A percentile compares a stretch with the other conserved stretches of the same genome.
These are phyloP conservation scores for Drosophila atripex DNA, from an alignment of 2,888 invertebrate species.

Conservation along the genomic window DNA sequence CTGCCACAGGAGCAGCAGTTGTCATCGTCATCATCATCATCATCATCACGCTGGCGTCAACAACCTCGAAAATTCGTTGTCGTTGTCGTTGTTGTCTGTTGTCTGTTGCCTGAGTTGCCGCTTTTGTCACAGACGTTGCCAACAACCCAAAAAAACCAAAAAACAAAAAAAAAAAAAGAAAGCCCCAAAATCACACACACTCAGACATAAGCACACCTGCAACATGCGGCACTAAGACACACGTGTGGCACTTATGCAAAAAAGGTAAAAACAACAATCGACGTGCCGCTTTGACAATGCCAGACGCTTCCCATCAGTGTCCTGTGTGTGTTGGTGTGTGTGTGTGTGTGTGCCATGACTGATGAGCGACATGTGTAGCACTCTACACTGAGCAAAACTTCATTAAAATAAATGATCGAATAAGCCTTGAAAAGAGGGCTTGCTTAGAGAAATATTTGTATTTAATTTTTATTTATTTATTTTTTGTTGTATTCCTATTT, in stretches of 20 bases:
- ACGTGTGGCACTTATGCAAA: slow-evolving; percentile 73
- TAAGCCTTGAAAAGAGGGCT: too few relatives aligned
- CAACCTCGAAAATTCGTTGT: slow-evolving; percentile 70
- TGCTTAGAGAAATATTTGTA: too few relatives aligned
- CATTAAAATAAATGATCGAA: background rate
- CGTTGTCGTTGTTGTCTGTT: slow-evolving; percentile 54
- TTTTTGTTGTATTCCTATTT: background rate
- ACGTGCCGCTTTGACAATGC: slow-evolving; percentile 76
- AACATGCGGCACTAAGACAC: slow-evolving; percentile 14
- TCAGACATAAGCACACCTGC: slow-evolving; percentile 16
- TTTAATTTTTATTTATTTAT: too few relatives aligned
- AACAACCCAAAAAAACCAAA: slow-evolving; percentile 54
- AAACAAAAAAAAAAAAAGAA: slow-evolving; percentile 24
- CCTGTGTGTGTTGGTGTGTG: slow-evolving; percentile 27
- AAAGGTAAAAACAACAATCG: slow-evolving; percentile 77
- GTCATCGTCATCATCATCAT: slow-evolving; percentile 66
- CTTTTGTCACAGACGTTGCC: slow-evolving; percentile 65
- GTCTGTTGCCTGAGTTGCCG: slow-evolving; percentile 16
- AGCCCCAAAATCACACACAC: slow-evolving; percentile 19
- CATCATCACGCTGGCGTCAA: slow-evolving; percentile 58
- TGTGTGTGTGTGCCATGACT: slow-evolving; percentile 54
- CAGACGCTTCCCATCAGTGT: slow-evolving; percentile 60
- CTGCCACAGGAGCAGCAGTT: slow-evolving; percentile 50
- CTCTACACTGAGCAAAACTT: slow-evolving; percentile 1
- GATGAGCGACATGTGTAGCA: slow-evolving; percentile 74